A percentile compares a stretch with the other conserved stretches of the same genome.
Conservation (phyloP, 2,797 vertebrate genomes). For the Orestias chungarensis region DNA sequence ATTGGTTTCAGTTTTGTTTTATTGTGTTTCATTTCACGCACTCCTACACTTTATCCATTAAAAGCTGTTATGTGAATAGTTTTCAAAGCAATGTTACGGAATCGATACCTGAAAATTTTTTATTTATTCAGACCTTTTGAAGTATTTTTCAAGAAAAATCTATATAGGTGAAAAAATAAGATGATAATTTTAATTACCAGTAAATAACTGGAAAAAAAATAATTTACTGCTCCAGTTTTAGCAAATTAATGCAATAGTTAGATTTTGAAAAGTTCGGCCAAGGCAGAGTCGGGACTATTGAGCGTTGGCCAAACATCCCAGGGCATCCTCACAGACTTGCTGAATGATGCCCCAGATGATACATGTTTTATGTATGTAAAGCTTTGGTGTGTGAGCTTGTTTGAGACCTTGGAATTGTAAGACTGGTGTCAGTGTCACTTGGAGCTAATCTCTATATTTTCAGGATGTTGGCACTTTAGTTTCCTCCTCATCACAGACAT, state of each 20-base stretch:
- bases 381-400: conserved; percentile 8
- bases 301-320: conserved; percentile 65
- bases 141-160: neutral
- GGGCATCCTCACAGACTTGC: conserved; percentile 72
- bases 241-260: conserved; percentile 77
- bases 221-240: conserved; percentile 71
- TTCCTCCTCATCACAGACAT: conserved; percentile 58
- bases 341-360: conserved; percentile 38
- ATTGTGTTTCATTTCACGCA: too few relatives aligned
- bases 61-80: neutral
- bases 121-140: neutral
- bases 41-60: neutral
- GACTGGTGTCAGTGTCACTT: conserved; percentile 67
- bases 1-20: neutral
- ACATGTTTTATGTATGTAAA: conserved; percentile 26
- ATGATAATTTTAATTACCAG: conserved; percentile 58
- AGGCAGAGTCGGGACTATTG: conserved; percentile 63
- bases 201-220: conserved; percentile 60
- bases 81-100: neutral
- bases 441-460: conserved; percentile 71
- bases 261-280: conserved; percentile 72
- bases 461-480: conserved; percentile 69
- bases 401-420: conserved; percentile 38
- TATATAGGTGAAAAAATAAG: conserved; percentile 44
- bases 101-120: neutral